A percentile compares a stretch with the other conserved stretches of the same genome.
Evolutionary conservation across 2,113 vertebrate species (phyloP).

Genomic region (Tychaedon coryphoeus): DNA sequence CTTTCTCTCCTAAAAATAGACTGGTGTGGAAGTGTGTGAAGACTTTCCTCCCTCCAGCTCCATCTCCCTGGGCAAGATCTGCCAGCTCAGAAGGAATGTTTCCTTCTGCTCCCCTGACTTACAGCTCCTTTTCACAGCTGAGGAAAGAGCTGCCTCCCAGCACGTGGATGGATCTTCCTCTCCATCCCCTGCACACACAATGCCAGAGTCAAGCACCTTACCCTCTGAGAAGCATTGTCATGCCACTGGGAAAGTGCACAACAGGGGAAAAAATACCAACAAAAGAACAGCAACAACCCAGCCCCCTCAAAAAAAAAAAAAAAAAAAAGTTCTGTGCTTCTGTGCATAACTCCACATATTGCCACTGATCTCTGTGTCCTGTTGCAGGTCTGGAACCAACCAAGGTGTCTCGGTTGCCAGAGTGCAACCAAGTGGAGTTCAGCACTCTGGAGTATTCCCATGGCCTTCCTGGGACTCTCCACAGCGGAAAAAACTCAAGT

Average conservation of each 20-base stretch:
- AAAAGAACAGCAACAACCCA: too few species aligned
- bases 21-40: constrained; percentile 22
- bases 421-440: neutral
- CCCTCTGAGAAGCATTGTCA: accelerated
- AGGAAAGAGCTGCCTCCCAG: neutral
- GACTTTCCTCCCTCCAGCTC: constrained; percentile 24
- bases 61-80: neutral
- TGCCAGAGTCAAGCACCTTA: neutral
- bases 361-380: neutral
- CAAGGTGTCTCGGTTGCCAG: neutral
- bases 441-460: neutral
- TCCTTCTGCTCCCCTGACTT: neutral
- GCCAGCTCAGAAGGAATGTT: neutral
- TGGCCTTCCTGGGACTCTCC: neutral
- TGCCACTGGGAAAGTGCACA: neutral
- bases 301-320: too few species aligned
- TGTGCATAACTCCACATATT: neutral
- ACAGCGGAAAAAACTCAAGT: neutral
- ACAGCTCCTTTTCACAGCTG: accelerated
- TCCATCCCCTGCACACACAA: neutral
- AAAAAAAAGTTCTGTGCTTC: neutral
- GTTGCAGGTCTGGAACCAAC: neutral
- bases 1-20: constrained; percentile 71
- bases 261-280: accelerated
- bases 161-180: accelerated